Conservation (phyloP, 2,113 vertebrate species). For the Entomyzon cyanotis region DNA sequence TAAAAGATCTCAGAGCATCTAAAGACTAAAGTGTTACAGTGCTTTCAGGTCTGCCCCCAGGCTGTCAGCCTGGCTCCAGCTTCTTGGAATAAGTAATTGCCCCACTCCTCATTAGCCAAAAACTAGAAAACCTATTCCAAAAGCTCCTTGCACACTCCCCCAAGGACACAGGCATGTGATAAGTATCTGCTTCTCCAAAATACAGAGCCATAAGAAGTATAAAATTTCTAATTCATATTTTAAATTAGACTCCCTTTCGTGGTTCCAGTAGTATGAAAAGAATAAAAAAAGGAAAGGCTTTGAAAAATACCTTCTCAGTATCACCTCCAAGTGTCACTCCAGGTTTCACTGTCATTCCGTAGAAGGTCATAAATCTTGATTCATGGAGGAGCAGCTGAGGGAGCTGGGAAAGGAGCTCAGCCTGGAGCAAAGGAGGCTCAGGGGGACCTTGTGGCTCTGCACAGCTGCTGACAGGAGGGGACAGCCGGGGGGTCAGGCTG, state of each 20-base stretch:
- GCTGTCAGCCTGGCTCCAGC: not conserved
- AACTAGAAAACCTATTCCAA: constrained; percentile 11
- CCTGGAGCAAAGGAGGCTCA: not conserved
- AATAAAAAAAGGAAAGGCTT: not conserved
- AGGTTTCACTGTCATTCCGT: not conserved
- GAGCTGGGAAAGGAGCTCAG: not conserved
- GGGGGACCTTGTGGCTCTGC: not conserved
- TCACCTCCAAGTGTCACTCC: not conserved
- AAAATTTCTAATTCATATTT: not conserved
- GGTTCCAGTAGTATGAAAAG: not conserved
- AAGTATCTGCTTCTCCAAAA: not conserved
- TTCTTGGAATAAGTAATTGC: constrained; percentile 9
- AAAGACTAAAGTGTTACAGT: not conserved
- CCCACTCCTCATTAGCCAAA: not conserved
- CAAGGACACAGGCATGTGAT: not conserved
- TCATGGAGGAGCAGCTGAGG: not conserved
- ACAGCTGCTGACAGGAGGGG: not conserved
- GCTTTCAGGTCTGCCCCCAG: not conserved
- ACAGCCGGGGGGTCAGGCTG: fast-evolving
- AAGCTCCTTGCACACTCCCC: not conserved
- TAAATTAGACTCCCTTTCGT: not conserved
- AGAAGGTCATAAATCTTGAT: not conserved
- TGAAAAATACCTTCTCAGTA: not conserved
- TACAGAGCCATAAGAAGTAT: not conserved
- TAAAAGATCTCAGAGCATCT: constrained; percentile 15